Conservation (phyloP, 2,797 vertebrate genomes). For the Aselliscus stoliczkanus region DNA sequence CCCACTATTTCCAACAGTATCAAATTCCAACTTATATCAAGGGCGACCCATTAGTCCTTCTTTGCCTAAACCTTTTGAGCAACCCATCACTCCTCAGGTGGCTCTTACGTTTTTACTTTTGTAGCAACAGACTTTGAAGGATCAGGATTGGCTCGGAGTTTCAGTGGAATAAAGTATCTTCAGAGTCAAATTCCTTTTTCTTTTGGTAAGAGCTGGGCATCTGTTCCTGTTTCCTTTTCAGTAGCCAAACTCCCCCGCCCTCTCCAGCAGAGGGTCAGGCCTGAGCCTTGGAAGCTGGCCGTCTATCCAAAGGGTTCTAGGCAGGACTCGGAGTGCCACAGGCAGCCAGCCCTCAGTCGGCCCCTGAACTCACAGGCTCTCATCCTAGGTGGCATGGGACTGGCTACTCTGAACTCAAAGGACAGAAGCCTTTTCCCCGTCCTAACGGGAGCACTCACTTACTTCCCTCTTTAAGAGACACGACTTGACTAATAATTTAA, state of each 20-base stretch:
- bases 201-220: conserved; percentile 48
- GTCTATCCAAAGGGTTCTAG: rapidly evolving
- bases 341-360: background rate
- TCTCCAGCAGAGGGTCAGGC: background rate
- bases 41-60: background rate
- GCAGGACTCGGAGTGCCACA: rapidly evolving
- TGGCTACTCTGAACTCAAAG: too few species aligned
- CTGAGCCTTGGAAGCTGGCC: background rate
- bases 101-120: background rate
- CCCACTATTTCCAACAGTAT: background rate
- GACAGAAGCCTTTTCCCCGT: background rate
- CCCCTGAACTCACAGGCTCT: background rate
- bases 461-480: background rate
- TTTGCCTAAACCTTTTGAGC: background rate
- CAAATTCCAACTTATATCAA: background rate
- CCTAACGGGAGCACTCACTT: background rate
- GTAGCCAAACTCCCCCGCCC: background rate
- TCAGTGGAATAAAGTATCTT: background rate
- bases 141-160: background rate
- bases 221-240: background rate
- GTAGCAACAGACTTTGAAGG: background rate
- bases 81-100: too few species aligned
- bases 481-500: background rate
- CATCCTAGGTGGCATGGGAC: background rate
- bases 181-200: conserved; percentile 50